Evolutionary conservation across 2,113 vertebrate species (phyloP).

Genomic region (Saccopteryx bilineata): DNA sequence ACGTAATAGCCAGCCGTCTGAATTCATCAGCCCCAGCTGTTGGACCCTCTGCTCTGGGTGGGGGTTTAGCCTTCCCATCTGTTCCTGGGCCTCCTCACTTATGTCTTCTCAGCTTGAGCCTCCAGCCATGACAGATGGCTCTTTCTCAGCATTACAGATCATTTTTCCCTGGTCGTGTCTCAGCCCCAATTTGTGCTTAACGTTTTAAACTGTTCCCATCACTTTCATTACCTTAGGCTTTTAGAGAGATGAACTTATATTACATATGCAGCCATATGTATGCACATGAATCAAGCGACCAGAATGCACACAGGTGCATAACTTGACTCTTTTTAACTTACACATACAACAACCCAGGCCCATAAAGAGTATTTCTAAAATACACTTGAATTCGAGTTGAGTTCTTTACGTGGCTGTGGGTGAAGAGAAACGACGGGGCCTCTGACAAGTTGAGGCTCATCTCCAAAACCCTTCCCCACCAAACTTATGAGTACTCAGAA

Average conservation of each 20-base stretch:
- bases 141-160: slow-evolving; percentile 57
- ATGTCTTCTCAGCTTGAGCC: slow-evolving; percentile 65
- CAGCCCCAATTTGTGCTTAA: not conserved
- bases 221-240: slow-evolving; percentile 43
- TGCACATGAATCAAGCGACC: not conserved
- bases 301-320: not conserved
- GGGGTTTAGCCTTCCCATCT: slow-evolving; percentile 75
- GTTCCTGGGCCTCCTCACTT: slow-evolving; percentile 63
- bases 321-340: not conserved
- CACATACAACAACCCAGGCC: not conserved
- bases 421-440: not conserved
- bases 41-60: slow-evolving; percentile 69
- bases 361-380: not conserved
- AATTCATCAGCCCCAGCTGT: slow-evolving; percentile 72
- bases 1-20: slow-evolving; percentile 60
- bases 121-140: slow-evolving; percentile 77
- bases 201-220: not conserved
- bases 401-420: not conserved
- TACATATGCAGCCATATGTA: not conserved
- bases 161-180: slow-evolving; percentile 67
- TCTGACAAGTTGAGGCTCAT: not conserved
- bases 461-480: not conserved
- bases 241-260: not conserved
- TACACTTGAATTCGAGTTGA: not conserved
- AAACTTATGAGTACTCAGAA: not conserved